Conservation (phyloP, 92 coral and sea anemone species). For the Zoanthus gigantus region DNA sequence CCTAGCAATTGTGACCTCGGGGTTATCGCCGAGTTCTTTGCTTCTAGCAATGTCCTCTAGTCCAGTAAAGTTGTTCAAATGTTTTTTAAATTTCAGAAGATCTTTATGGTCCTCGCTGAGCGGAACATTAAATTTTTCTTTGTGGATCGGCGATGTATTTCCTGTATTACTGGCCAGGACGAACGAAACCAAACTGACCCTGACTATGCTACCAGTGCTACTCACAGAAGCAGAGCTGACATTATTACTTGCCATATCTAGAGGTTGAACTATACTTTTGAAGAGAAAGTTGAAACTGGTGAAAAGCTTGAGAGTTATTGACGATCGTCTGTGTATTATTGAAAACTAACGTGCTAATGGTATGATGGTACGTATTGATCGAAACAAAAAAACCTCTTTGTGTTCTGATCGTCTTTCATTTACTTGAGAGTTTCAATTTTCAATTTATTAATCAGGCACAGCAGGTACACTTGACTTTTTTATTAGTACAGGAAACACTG, state of each 20-base stretch:
- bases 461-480: no score
- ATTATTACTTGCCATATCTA: no score
- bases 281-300: no score
- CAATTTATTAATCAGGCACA: not conserved
- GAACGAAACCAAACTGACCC: slow-evolving; percentile 23
- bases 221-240: not conserved
- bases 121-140: slow-evolving; percentile 10
- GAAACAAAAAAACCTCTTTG: slow-evolving; percentile 34
- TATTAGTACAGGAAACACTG: no score
- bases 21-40: no score
- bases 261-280: slow-evolving; percentile 1
- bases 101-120: not conserved
- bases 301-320: not conserved
- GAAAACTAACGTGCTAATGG: slow-evolving; percentile 24
- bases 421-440: not conserved
- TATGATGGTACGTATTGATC: not conserved
- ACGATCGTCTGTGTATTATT: slow-evolving; percentile 8
- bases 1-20: no score
- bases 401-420: not conserved
- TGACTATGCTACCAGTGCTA: not conserved
- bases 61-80: no score
- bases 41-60: no score
- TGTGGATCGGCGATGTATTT: not conserved
- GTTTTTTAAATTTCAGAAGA: no score
- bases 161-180: not conserved